phyloP scores from a whole-genome alignment of 2,888 invertebrate genomes.

The Lasioglossum morio region DNA sequence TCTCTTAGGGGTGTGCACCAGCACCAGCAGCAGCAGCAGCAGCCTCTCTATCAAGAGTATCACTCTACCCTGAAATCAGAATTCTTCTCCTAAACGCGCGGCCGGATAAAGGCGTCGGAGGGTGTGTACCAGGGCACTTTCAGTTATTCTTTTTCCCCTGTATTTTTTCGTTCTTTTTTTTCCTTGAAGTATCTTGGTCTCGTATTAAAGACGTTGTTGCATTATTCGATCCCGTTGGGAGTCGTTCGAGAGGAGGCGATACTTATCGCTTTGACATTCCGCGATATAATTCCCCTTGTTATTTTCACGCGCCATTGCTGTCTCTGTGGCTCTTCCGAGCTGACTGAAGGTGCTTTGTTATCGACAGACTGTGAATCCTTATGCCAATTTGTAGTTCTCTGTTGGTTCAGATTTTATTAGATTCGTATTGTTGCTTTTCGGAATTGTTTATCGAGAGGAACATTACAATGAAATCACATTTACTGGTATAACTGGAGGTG shows the following conservation, averaged over 20 bases:
- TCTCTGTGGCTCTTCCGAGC: not conserved
- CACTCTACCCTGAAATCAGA: slow-evolving; percentile 11
- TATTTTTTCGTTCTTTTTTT: not conserved
- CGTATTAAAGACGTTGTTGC: not conserved
- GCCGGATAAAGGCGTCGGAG: not conserved
- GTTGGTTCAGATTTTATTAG: not conserved
- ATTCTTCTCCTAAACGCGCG: slow-evolving; percentile 12
- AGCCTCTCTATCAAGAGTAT: slow-evolving; percentile 13
- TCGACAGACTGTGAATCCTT: not conserved
- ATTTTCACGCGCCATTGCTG: not conserved
- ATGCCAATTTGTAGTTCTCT: not conserved
- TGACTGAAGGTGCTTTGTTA: not conserved
- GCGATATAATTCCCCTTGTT: not conserved
- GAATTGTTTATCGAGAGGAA: not conserved
- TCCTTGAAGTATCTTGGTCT: not conserved
- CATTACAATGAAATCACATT: not conserved
- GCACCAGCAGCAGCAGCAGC: not conserved
- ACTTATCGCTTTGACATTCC: not conserved
- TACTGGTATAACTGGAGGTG: not conserved
- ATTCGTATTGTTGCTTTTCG: not conserved
- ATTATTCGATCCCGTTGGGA: not conserved
- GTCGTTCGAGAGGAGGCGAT: not conserved
- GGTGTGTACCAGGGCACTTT: not conserved
- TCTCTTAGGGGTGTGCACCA: not conserved
- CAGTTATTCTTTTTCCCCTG: not conserved